Evolutionary conservation across 2,113 vertebrate species (phyloP).

Genomic region (Megaleporinus macrocephalus): DNA sequence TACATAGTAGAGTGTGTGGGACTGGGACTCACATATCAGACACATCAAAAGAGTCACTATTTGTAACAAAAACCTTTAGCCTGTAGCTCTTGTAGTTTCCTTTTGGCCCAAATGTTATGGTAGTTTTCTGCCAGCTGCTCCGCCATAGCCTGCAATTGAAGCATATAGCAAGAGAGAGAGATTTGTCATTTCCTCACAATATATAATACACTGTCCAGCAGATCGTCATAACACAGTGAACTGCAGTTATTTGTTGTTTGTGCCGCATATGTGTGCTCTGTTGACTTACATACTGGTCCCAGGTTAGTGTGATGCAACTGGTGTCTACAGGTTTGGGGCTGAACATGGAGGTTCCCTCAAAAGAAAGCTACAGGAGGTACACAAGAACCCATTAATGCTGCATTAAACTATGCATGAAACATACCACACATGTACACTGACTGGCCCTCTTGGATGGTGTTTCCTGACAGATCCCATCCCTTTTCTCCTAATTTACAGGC

Average conservation of each 20-base stretch:
- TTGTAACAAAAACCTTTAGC: constrained; percentile 82
- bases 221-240: neutral
- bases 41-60: neutral
- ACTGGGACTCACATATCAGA: too few species aligned
- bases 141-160: constrained; percentile 84
- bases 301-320: constrained; percentile 91
- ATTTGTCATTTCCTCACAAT: neutral
- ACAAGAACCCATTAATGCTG: too few species aligned
- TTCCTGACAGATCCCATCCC: too few species aligned
- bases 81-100: constrained; percentile 89
- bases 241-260: too few species aligned
- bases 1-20: too few species aligned
- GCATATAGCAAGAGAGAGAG: too few species aligned
- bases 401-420: too few species aligned
- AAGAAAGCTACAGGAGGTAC: constrained; percentile 75
- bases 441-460: too few species aligned
- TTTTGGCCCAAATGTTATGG: constrained; percentile 93
- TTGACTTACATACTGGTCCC: constrained; percentile 90
- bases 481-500: too few species aligned
- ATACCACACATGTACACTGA: too few species aligned
- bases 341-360: constrained; percentile 86
- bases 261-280: neutral
- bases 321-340: constrained; percentile 92
- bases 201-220: neutral
- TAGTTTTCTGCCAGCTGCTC: constrained; percentile 96